Base-by-base conservation (phyloP, 2,888 invertebrate species). In the Acronicta aceris region DNA sequence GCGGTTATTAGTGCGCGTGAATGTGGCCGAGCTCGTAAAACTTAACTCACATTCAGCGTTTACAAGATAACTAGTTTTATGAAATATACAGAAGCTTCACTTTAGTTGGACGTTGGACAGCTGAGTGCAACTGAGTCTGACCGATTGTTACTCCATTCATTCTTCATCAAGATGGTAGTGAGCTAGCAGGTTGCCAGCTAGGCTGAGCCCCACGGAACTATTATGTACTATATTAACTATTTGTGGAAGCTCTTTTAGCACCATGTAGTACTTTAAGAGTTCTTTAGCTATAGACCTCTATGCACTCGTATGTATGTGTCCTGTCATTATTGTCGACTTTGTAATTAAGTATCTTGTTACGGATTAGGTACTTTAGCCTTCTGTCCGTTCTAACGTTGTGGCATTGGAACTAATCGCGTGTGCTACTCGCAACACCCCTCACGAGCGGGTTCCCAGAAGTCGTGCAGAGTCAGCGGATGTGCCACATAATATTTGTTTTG, bases 391-490 rank as follows among this genome's bases (percentile, higher is more conserved):
- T 9, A n/a, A 7, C 45, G 3, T 9, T 16, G 36, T 38, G 27
- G 7, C 27, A 36, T 17, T 8, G 9, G 9, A 46, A 21, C 41
- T 30, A 25, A 17, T 27, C 42, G n/a, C 38, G 42, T 15, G 15
- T 13, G 13, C 16, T 46, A 13, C 51, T 30, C 7, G n/a, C 27
- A 46, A 13, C 51, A 21, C 6, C 69, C 61, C 48, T 16, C 40
- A 27, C 27, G 43, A 36, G 17, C 6, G 21, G 5, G 17, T 60
- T 65, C 71, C 52, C 13, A 48, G 71, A 70, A 56, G 17, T 27
- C 30, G 38, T n/a, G 7, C 12, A 17, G 25, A 5, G 17, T 40
- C 51, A 36, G n/a, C 67, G 67, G 53, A 68, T 46, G 46, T 40
- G 50, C 66, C 30, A 33, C 25, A 36, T 38, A 27, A 16, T 8